Percentiles rank a stretch among this genome's conserved stretches.
Evolutionary conservation across 2,113 vertebrate species (phyloP).

Genomic region (Lophius piscatorius): DNA sequence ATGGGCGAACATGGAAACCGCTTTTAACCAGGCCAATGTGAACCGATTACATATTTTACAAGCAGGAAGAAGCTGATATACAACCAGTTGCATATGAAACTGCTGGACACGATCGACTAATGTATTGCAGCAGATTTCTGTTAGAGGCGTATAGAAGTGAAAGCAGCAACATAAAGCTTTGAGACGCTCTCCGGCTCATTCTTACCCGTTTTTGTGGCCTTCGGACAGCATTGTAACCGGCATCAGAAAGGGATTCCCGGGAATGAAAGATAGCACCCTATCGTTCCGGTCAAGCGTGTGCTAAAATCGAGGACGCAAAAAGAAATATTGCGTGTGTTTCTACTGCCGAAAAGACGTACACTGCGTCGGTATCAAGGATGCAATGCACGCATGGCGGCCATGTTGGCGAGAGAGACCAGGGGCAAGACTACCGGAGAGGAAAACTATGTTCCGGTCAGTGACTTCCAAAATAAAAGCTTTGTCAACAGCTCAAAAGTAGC

Average conservation of each 20-base stretch:
- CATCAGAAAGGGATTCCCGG: conserved; percentile 45
- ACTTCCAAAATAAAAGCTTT: conserved; percentile 53
- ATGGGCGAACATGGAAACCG: conserved; percentile 57
- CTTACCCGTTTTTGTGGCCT: conserved; percentile 86
- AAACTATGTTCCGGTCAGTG: conserved; percentile 31
- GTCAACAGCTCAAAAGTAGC: background rate
- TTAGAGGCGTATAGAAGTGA: conserved; percentile 28
- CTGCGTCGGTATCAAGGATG: conserved; percentile 81
- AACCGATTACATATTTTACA: conserved; percentile 38
- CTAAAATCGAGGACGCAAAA: conserved; percentile 39
- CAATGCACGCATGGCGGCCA: conserved; percentile 80
- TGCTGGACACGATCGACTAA: conserved; percentile 4
- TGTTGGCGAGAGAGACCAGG: conserved; percentile 72
- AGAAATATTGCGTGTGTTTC: conserved; percentile 16
- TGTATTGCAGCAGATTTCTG: no score
- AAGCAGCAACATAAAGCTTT: conserved; percentile 47
- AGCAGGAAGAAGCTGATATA: conserved; percentile 3
- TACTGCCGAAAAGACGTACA: conserved; percentile 52
- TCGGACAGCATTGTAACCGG: conserved; percentile 81
- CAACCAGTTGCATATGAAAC: background rate
- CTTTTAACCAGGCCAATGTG: conserved; percentile 53
- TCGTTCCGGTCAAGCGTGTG: conserved; percentile 36
- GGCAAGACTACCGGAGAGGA: conserved; percentile 37
- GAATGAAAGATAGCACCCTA: conserved; percentile 23
- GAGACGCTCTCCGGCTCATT: conserved; percentile 57